Conservation (phyloP, 2,113 vertebrate genomes). For the Entomyzon cyanotis region DNA sequence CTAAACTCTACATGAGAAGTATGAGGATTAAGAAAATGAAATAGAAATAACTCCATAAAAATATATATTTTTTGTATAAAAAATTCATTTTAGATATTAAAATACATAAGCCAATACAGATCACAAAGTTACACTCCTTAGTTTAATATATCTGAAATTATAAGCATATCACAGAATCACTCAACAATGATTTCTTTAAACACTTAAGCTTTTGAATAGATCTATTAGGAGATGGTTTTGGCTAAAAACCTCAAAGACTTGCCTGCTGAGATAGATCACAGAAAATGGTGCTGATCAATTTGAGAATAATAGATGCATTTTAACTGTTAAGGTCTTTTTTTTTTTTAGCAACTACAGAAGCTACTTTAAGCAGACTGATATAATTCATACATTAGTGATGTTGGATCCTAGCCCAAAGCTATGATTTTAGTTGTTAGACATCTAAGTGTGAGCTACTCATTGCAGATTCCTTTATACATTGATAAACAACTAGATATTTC, state of each 20-base stretch:
- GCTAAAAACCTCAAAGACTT: background rate
- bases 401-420: background rate
- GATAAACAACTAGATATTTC: background rate
- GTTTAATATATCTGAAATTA: background rate
- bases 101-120: background rate
- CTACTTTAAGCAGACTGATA: background rate
- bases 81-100: background rate
- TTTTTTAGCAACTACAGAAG: background rate
- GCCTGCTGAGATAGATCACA: background rate
- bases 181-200: background rate
- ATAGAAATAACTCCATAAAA: background rate
- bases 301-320: background rate
- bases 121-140: background rate
- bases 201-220: background rate
- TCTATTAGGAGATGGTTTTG: background rate
- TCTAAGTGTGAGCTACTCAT: background rate
- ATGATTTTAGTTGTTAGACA: background rate
- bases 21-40: background rate
- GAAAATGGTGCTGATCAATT: background rate
- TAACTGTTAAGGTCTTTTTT: background rate
- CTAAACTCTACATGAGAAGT: background rate
- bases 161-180: background rate
- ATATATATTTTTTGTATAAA: background rate
- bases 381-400: background rate
- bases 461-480: background rate